phyloP scores from a whole-genome alignment of 2,113 vertebrate genomes.

The Orthonyx spaldingii region DNA sequence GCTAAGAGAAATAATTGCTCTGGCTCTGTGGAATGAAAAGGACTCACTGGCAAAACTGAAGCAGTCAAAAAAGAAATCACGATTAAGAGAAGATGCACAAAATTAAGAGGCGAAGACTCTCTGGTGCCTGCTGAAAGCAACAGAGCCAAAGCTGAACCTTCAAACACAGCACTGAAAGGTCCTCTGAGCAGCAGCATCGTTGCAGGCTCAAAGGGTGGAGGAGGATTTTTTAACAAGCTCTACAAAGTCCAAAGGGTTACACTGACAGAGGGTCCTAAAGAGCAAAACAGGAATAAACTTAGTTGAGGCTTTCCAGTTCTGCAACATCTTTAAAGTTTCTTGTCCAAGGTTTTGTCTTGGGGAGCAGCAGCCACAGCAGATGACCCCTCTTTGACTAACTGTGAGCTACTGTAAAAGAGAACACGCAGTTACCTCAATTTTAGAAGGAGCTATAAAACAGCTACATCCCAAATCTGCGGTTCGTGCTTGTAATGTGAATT shows the following conservation, averaged over 20 bases:
- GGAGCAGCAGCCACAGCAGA: not conserved
- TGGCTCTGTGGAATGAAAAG: slow-evolving; percentile 27
- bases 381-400: not conserved
- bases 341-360: not conserved
- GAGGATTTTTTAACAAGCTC: not conserved
- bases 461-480: not conserved
- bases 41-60: slow-evolving; percentile 34
- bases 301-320: not conserved
- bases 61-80: slow-evolving; percentile 15
- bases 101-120: not conserved
- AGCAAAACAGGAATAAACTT: not conserved
- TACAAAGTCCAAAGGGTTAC: not conserved
- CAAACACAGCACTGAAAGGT: not conserved
- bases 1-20: slow-evolving; percentile 68
- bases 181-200: not conserved
- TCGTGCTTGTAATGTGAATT: not conserved
- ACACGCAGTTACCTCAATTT: not conserved
- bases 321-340: not conserved
- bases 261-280: not conserved
- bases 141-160: not conserved
- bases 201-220: not conserved
- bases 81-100: not conserved
- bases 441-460: not conserved
- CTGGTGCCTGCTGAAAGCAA: not conserved
- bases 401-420: not conserved